Evolutionary conservation across 2,888 invertebrate genomes (phyloP), one percentile per base, ranked within the genome.

Genomic region (Quadriops clusia): DNA sequence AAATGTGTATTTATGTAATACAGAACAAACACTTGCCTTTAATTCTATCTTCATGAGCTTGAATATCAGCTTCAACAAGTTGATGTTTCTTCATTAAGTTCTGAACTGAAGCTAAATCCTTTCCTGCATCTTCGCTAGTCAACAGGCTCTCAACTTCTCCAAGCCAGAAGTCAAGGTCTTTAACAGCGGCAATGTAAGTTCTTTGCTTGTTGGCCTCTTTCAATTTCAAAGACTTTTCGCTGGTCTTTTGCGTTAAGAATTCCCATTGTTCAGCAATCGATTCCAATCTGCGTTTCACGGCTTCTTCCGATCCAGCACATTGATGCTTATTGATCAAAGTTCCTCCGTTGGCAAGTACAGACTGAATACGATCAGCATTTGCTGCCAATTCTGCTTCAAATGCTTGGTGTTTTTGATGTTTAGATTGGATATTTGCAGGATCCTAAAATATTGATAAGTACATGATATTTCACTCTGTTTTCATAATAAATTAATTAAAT

Each of bases 351-450:
- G 84, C 87, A 40, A 99, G 67, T 29, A 98, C 89, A 22, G 89
- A 83, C 59, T 94, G 90, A 45, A 99, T 94, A 40, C 98, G 74
- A 58, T 99, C 98, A 2, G 95, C 90, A 63, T 98, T 99, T 24
- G 98, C 98, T 0, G 95, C 93, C 51, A 98, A 63, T 61, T 98
- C 98, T 2, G 98, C 97, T 62, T 98, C 98, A 64, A 99, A 98
- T 1, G 98, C 98, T 63, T 98, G 97, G 66, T 98, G 98, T 60
- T 99, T 99, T 65, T 99, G 98, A 62, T 97, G 95, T 60, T 98
- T 98, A 18, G 93, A 91, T 60, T 94, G 97, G 52, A 98, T 97
- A 62, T 98, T 97, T 1, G 86, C 86, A 8, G 86, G 86, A 58
- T 87, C 86, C 67, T 42, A 32, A 18, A 28, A 15, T 10, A 4